Conservation (phyloP, 2,113 vertebrate genomes). For the Gallinago paraguaiae region DNA sequence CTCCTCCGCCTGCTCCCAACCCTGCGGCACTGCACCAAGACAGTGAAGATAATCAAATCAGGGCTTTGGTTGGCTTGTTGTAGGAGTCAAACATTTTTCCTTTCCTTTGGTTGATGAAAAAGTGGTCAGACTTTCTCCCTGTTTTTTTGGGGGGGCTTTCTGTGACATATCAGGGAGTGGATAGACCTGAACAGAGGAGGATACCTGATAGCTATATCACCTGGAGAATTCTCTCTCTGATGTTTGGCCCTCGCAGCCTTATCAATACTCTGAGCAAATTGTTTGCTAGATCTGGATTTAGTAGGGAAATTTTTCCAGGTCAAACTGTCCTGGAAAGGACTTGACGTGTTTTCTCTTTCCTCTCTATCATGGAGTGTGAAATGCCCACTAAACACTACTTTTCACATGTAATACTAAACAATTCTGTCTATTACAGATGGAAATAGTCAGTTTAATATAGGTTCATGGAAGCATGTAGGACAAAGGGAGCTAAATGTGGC, state of each 20-base stretch:
- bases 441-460: neutral
- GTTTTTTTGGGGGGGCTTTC: neutral
- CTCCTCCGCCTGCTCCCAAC: neutral
- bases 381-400: neutral
- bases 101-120: neutral
- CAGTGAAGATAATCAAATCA: constrained; percentile 43
- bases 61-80: neutral
- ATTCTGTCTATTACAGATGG: neutral
- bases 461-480: neutral
- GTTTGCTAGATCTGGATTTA: neutral
- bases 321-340: neutral
- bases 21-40: neutral
- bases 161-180: neutral
- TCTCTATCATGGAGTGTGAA: neutral
- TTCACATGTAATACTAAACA: neutral
- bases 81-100: neutral
- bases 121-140: neutral
- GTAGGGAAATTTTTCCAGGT: neutral
- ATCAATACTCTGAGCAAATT: neutral
- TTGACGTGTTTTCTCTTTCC: neutral
- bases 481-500: neutral
- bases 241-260: neutral
- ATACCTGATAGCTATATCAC: neutral
- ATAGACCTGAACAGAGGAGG: neutral
- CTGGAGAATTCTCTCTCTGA: neutral